Percentiles rank a stretch among this genome's conserved stretches.
Evolutionary conservation across 2,797 vertebrate species (phyloP).

Genomic region (Coilia nasus): DNA sequence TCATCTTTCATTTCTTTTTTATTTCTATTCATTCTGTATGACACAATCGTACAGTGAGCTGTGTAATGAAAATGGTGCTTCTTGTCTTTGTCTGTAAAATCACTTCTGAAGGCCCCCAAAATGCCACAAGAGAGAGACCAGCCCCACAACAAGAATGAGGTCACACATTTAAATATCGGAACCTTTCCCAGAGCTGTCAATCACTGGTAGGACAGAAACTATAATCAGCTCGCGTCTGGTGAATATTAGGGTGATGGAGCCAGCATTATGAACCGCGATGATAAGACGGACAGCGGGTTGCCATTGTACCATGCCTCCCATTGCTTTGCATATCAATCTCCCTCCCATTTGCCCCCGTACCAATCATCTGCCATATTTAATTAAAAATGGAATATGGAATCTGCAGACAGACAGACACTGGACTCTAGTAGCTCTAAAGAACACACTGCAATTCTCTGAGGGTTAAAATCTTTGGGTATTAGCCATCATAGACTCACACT

Average conservation of each 20-base stretch:
- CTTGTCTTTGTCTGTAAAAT: conserved; percentile 57
- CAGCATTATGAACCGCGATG: conserved; percentile 51
- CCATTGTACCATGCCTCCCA: conserved; percentile 45
- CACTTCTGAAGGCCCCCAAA: conserved; percentile 56
- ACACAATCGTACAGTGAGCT: conserved; percentile 37
- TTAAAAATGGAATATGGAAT: conserved; percentile 28
- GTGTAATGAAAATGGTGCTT: conserved; percentile 30
- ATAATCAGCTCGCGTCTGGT: conserved; percentile 58
- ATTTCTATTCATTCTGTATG: conserved; percentile 43
- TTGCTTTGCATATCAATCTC: conserved; percentile 45
- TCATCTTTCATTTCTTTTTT: conserved; percentile 27
- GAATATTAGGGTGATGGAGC: conserved; percentile 58
- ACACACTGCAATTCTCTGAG: neutral
- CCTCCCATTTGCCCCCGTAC: conserved; percentile 41
- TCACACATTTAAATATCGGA: conserved; percentile 70
- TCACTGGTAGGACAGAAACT: conserved; percentile 53
- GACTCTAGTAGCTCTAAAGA: neutral
- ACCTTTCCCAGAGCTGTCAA: conserved; percentile 68
- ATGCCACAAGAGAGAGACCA: conserved; percentile 52
- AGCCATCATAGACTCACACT: neutral
- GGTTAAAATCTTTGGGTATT: neutral
- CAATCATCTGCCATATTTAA: conserved; percentile 45
- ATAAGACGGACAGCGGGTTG: conserved; percentile 62
- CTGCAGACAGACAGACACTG: neutral
- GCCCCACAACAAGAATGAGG: conserved; percentile 60